Conservation (phyloP, 2,113 vertebrate species). For the Malurus elegans region DNA sequence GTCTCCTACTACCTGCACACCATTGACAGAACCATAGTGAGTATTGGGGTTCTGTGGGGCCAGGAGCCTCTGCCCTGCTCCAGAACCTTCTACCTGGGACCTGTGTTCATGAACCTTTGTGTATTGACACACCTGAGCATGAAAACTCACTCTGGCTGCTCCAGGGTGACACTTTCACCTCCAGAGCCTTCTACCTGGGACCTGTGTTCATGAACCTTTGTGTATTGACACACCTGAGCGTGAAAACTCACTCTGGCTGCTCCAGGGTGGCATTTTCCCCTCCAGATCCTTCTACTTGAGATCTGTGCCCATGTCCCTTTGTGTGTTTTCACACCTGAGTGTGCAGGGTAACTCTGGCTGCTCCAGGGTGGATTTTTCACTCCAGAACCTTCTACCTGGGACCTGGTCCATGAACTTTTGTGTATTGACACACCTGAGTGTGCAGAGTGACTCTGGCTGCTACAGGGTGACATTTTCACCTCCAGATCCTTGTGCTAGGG, state of each 20-base stretch:
- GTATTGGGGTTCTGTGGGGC: not conserved
- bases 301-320: too few species aligned
- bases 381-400: not conserved
- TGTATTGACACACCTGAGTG: too few species aligned
- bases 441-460: too few species aligned
- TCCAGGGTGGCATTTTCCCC: not conserved
- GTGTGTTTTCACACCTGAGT: too few species aligned
- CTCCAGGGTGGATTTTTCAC: not conserved
- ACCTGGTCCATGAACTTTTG: too few species aligned
- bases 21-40: constrained; percentile 99
- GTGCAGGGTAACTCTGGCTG: too few species aligned
- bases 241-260: not conserved
- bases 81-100: not conserved
- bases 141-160: not conserved
- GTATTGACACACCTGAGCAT: not conserved
- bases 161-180: not conserved
- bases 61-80: not conserved
- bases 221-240: not conserved
- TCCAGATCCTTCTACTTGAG: too few species aligned
- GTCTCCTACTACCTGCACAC: constrained; percentile 99
- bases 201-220: not conserved
- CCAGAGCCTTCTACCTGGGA: rapidly evolving
- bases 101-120: rapidly evolving
- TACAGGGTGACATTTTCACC: not conserved
- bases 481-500: not conserved